Evolutionary conservation across 2,888 invertebrate genomes (phyloP), one percentile per base, ranked within the genome.

Genomic region (Sisyra terminalis): DNA sequence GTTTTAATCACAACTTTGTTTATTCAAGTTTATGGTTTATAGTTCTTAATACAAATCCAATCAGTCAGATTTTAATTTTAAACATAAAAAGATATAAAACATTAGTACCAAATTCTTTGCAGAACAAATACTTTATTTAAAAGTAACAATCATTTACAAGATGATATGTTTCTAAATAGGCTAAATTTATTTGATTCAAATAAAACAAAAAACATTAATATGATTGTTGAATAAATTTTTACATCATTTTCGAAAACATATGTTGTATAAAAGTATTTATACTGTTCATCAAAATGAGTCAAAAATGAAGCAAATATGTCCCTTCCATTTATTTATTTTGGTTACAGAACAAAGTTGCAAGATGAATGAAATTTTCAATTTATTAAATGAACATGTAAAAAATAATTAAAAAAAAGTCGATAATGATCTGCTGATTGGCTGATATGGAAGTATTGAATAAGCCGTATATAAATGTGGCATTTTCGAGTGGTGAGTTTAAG

Each of bases 71-170:
- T 14, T 32, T 32, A 6, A 3, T 13, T 32, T 32, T n/a, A 6
- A 32, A 13, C 7, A 13, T 13, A 36, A 36, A 36, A 6, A 36
- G 10, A 15, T n/a, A 6, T 4, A 13, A 16, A 36, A 36, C 6
- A 36, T 14, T 4, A 15, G 15, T 2, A 14, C 11, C 4, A 15
- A 14, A 30, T 38, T 30, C 29, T 40, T 45, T 55, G 50, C 53
- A 51, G 56, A 56, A 57, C 56, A 56, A 55, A 53, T 51, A 55
- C 52, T 57, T 55, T 56, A 53, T 55, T 48, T 51, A 49, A 52
- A 52, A 52, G 55, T 55, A 57, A 57, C 57, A 57, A 57, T 56
- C 56, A 55, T 53, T 55, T 57, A 57, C 56, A 57, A 50, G 49
- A 52, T 57, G 57, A 56, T 57, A 57, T 57, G 56, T 56, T 54